Evolutionary conservation across 1,140 invertebrate genomes (phyloP), one percentile per base, ranked within the genome.

Genomic region (Carposina sasakii): DNA sequence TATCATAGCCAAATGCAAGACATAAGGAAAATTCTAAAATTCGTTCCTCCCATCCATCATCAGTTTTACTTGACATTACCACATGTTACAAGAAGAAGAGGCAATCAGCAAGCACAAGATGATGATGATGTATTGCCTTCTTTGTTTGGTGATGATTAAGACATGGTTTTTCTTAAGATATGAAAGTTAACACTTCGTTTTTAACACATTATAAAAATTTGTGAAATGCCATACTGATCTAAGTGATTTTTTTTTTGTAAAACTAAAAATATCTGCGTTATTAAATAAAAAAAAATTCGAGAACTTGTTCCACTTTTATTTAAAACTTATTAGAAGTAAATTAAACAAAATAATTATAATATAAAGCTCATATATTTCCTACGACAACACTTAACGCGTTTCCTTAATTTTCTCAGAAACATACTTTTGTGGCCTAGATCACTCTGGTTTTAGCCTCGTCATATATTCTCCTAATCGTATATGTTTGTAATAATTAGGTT

Each of bases 21-120:
- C 39, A 44, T 50, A 42, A 42, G 39, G 34, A 54, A 54, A 54
- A 48, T 44, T 42, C 39, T 54, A 54, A 54, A 54, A 54, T 54
- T 44, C 17, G 41, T 54, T 37, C 45, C 52, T 37, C 45, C 52
- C n/a, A 42, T 54, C 21, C 45, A 54, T 48, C 45, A 54, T 48
- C 39, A 41, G 15, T 48, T 54, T 48, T 54, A 48, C 20, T 44
- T 54, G 19, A 48, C n/a, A n/a, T n/a, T n/a, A 45, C 50, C 50
- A 46, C 36, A 52, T 46, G 43, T 52, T 52, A 34, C 50, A 30
- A 45, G 50, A 16, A 48, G 47, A 52, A 22, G 42, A 19, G 43
- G 42, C 41, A 52, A 40, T 40, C 34, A 52, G 23, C 34, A 52
- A 44, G 17, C 16, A 39, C 34, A 40, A 19, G 50, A 45, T 46